Conservation (phyloP, 1,140 invertebrate genomes). For the Vanessa atalanta region DNA sequence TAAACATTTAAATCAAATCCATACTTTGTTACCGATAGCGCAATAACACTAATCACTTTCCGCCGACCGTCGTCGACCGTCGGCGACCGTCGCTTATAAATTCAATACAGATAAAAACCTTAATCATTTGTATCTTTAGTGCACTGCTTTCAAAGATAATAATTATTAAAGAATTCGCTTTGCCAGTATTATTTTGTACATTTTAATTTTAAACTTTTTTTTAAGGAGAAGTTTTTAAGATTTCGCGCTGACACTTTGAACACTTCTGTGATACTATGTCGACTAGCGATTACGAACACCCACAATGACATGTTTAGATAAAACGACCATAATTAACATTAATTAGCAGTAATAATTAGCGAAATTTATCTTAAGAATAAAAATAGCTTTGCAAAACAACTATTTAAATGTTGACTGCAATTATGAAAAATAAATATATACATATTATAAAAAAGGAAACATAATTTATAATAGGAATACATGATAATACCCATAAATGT, state of each 20-base stretch:
- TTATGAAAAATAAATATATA: too few species aligned
- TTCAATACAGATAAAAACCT: neutral
- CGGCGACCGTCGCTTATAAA: neutral
- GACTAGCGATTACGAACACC: neutral
- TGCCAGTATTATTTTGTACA: neutral
- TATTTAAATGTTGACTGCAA: too few species aligned
- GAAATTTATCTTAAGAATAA: neutral
- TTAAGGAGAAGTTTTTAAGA: neutral
- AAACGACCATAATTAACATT: too few species aligned
- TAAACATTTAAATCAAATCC: neutral
- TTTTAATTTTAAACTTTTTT: neutral
- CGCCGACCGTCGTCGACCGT: neutral
- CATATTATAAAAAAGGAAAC: too few species aligned
- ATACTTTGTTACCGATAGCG: neutral
- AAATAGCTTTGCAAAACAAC: too few species aligned
- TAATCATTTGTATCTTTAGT: constrained; percentile 1
- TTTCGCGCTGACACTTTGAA: neutral
- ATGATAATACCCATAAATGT: constrained; percentile 81
- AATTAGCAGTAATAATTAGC: too few species aligned
- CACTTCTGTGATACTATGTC: neutral
- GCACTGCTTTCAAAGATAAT: neutral
- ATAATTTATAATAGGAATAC: neutral
- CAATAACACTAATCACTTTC: neutral
- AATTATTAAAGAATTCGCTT: neutral
- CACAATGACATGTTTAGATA: neutral